These are phyloP conservation scores for Campoplex capitator DNA, from an alignment of 2,888 invertebrate species.

Conservation along the genomic window DNA sequence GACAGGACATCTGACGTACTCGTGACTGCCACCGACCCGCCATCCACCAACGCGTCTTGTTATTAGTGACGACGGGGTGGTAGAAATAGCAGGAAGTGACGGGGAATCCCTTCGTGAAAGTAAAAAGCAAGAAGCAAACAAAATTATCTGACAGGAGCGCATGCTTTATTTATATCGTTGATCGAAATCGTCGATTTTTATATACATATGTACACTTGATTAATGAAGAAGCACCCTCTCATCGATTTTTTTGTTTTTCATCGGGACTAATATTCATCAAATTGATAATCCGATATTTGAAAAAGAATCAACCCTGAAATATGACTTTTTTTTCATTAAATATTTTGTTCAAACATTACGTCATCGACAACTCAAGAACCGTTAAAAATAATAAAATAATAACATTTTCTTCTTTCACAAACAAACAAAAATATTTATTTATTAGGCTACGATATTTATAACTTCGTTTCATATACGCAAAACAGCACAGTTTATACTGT, in stretches of 20 bases:
- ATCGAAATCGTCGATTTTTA: conserved; percentile 18
- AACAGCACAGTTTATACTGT: background rate
- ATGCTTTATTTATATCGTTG: conserved; percentile 36
- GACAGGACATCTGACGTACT: conserved; percentile 82
- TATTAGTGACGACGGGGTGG: conserved; percentile 76
- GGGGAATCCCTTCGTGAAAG: conserved; percentile 55
- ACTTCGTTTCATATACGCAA: background rate
- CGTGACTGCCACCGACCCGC: conserved; percentile 80
- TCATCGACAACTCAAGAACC: background rate
- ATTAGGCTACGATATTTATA: background rate
- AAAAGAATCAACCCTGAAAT: background rate
- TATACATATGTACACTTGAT: conserved; percentile 53
- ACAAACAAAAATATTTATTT: background rate
- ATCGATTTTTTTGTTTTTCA: too few species aligned
- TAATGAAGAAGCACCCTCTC: too few species aligned
- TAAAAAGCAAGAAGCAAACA: conserved; percentile 45
- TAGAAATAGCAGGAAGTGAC: conserved; percentile 65
- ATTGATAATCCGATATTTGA: background rate
- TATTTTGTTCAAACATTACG: background rate
- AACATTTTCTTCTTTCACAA: background rate
- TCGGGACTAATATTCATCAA: background rate
- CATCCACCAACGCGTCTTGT: conserved; percentile 80
- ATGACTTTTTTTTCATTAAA: background rate
- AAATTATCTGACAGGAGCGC: conserved; percentile 60
- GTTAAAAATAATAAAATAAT: background rate